Evolutionary conservation across 2,888 invertebrate species (phyloP), one percentile per base, ranked within the genome.

Genomic region (Tholera decimalis): DNA sequence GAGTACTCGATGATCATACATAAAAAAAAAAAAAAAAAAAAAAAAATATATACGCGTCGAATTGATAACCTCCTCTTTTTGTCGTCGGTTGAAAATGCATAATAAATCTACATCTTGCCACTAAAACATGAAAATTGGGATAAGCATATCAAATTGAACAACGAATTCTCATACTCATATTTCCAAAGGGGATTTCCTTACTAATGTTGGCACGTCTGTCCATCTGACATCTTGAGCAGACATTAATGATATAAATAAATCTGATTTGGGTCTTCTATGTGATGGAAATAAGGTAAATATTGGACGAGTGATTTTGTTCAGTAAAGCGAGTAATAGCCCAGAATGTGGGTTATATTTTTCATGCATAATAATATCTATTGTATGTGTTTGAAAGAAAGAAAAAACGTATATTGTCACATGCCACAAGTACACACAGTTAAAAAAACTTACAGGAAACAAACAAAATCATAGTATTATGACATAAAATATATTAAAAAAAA

Each of bases 221-320:
- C 59, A 65, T 79, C 50, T 13, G 15, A n/a, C n/a, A n/a, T 68
- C 66, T 67, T 65, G 24, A 11, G n/a, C 13, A 56, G 79, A 66
- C 68, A 37, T 69, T 75, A 72, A 81, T 63, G 73, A 47, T 39
- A 53, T 43, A 43, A 63, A 73, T 79, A 63, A 73, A 73, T 66
- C 60, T 65, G 59, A 71, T 79, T 66, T 22, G 9, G 15, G 69
- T 63, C 53, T 62, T 70, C 35, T 50, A 37, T 58, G 35, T 44
- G 37, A 70, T 57, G 50, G 39, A 73, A 73, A 61, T 61, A 51
- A 58, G 49, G 60, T 56, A 43, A 56, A 64, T 57, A 55, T 51
- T 20, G 22, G 13, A 51, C 3, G 2, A 18, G 20, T 15, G 3
- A 26, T 51, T 18, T 62, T 51, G 15, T 46, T 43, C n/a, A n/a